Percentiles rank a stretch among this genome's conserved stretches.
Conservation (phyloP, 1,140 invertebrate genomes). For the Drosophila ambigua region DNA sequence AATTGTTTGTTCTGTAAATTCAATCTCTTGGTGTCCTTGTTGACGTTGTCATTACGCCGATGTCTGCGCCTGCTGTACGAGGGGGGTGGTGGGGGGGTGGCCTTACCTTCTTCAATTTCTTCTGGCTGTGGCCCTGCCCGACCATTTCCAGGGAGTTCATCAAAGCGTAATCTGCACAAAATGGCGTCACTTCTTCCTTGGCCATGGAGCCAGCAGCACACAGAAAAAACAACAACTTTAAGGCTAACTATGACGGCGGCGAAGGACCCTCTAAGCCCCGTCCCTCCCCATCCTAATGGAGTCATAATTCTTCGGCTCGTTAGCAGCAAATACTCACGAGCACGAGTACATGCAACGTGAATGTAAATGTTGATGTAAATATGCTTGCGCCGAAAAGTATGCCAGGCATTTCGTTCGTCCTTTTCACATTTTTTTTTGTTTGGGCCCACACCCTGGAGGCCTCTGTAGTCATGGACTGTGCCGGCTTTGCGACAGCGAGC, state of each 20-base stretch:
- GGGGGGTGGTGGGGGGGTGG: not conserved
- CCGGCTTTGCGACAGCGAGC: not conserved
- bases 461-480: not conserved
- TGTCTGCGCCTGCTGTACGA: conserved; percentile 24
- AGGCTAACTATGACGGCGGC: conserved; percentile 67
- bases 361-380: too few species aligned
- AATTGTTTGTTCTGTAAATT: conserved; percentile 82
- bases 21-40: conserved; percentile 74
- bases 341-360: conserved; percentile 66
- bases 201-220: conserved; percentile 7
- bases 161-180: conserved; percentile 82
- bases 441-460: conserved; percentile 45
- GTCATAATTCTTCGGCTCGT: conserved; percentile 81
- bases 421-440: conserved; percentile 54
- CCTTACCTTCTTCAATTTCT: not conserved
- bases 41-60: conserved; percentile 70
- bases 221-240: conserved; percentile 47
- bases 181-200: conserved; percentile 76
- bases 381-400: conserved; percentile 69
- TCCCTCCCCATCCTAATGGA: conserved; percentile 57
- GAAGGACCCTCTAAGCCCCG: not conserved
- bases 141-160: conserved; percentile 60
- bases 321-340: conserved; percentile 62
- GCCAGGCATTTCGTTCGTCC: conserved; percentile 69
- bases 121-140: conserved; percentile 10